Base-by-base conservation (phyloP, 2,797 vertebrate species). In the Toxotes lorentzi region DNA sequence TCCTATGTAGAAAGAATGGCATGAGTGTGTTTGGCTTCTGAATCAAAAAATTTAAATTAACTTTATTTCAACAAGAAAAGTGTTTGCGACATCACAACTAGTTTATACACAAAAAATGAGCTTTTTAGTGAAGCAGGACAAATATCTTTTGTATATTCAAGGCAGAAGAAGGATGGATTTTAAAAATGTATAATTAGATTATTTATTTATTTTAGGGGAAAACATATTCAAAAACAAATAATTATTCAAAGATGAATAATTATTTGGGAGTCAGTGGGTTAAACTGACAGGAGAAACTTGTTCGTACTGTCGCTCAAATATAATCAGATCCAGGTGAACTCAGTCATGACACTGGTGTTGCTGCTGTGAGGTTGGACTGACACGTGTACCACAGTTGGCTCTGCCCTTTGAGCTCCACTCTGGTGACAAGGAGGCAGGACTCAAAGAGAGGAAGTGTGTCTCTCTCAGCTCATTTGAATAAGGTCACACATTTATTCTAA, bases 401-500 rank as follows among this genome's bases (percentile, higher is more conserved):
- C 70, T 24, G 14, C 58, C 23, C 47, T 50, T 38, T 69, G 48
- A 58, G 65, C 60, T 9, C 5, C 12, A 1, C 60, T 63, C 43
- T 35, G 53, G 7, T 59, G 63, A 84, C 67, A 23, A 32, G 10
- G 60, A 62, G 81, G 11, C 38, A 10, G 56, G 70, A 69, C 72
- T 86, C 73, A 58, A 34, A 65, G 74, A 76, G 73, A 88, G 86
- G 86, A 89, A 90, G 82, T 83, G 64, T 50, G 62, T 65, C 45
- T 77, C 70, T 74, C 79, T 79, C 16, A 1, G 69, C 56, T 80
- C 23, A 2, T 89, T 88, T 91, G 79, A 85, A 85, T 86, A 76
- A 76, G 71, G 86, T 81, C 81, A 69, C 70, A 76, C 57, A 10
- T 85, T 81, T 48, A 47, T 80, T 81, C 72, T 78, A 79, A 93